A percentile compares a stretch with the other conserved stretches of the same genome.
Evolutionary conservation across 2,113 vertebrate species (phyloP).

Genomic region (Xiphophorus maculatus): DNA sequence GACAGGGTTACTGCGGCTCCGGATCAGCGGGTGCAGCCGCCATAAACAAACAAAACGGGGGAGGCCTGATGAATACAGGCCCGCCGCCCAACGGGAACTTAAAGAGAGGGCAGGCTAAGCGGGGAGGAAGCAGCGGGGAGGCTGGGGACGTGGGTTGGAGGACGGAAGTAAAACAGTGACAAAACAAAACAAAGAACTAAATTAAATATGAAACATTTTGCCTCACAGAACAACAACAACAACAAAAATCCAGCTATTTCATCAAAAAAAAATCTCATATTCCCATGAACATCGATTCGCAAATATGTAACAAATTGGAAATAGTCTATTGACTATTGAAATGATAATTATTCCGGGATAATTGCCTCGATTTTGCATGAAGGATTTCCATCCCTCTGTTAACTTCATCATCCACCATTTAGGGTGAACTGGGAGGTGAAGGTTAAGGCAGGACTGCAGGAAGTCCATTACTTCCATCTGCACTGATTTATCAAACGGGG

Average conservation of each 20-base stretch:
- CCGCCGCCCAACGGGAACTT: slow-evolving; percentile 30
- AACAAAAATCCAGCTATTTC: slow-evolving; percentile 1
- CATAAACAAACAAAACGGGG: slow-evolving; percentile 63
- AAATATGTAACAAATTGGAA: neutral
- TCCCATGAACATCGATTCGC: neutral
- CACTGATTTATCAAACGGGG: slow-evolving; percentile 10
- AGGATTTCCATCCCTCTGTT: slow-evolving; percentile 13
- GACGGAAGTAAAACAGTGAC: slow-evolving; percentile 1
- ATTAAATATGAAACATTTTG: slow-evolving; percentile 1
- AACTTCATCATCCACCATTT: slow-evolving; percentile 26
- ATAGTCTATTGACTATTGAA: slow-evolving; percentile 3
- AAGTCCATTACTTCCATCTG: slow-evolving; percentile 29
- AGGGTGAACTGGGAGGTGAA: neutral
- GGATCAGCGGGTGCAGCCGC: slow-evolving; percentile 55
- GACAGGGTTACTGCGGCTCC: slow-evolving; percentile 62
- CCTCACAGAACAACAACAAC: slow-evolving; percentile 4
- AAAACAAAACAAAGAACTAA: slow-evolving; percentile 1
- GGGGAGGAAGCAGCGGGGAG: no score
- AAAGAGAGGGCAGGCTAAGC: slow-evolving; percentile 7
- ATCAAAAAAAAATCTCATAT: slow-evolving; percentile 1
- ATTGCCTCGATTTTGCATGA: slow-evolving; percentile 29
- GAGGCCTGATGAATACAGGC: slow-evolving; percentile 55
- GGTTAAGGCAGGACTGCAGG: slow-evolving; percentile 11
- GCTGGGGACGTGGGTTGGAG: neutral
- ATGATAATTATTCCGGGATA: slow-evolving; percentile 19